These are phyloP conservation scores for Gambelia wislizenii DNA, from an alignment of 2,797 vertebrate species.

Conservation along the genomic window DNA sequence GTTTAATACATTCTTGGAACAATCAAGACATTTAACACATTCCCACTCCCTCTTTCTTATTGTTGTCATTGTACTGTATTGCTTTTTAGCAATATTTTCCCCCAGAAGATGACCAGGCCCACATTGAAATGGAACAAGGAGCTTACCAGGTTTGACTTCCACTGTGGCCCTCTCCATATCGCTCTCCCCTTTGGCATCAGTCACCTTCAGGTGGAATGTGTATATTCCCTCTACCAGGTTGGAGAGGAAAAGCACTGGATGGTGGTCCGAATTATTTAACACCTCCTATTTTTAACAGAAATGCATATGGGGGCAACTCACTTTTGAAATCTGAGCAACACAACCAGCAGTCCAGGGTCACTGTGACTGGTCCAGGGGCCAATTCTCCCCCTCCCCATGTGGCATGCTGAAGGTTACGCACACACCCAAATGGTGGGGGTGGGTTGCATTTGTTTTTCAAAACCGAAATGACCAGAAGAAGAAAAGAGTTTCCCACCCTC, in stretches of 20 bases:
- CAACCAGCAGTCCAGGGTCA: background rate
- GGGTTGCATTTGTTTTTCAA: no score
- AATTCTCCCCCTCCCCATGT: no score
- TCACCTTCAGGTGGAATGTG: slow-evolving; percentile 91
- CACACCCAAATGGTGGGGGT: no score
- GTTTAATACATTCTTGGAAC: background rate
- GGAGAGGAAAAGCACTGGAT: slow-evolving; percentile 91
- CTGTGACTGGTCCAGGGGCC: background rate
- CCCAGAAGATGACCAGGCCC: background rate
- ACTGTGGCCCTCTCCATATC: slow-evolving; percentile 83
- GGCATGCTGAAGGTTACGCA: no score
- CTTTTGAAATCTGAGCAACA: background rate
- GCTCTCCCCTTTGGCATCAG: slow-evolving; percentile 94
- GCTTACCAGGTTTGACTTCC: slow-evolving; percentile 93
- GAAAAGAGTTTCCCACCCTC: background rate
- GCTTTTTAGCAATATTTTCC: background rate
- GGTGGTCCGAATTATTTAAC: slow-evolving; percentile 94
- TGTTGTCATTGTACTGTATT: background rate
- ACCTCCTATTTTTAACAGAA: slow-evolving; percentile 85
- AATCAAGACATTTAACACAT: background rate
- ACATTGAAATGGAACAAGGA: background rate
- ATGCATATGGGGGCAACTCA: background rate
- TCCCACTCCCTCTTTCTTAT: background rate
- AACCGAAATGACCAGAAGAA: background rate
- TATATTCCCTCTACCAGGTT: slow-evolving; percentile 96